Base-by-base conservation (phyloP, 2,888 invertebrate genomes). In the Yponomeuta evonymella region DNA sequence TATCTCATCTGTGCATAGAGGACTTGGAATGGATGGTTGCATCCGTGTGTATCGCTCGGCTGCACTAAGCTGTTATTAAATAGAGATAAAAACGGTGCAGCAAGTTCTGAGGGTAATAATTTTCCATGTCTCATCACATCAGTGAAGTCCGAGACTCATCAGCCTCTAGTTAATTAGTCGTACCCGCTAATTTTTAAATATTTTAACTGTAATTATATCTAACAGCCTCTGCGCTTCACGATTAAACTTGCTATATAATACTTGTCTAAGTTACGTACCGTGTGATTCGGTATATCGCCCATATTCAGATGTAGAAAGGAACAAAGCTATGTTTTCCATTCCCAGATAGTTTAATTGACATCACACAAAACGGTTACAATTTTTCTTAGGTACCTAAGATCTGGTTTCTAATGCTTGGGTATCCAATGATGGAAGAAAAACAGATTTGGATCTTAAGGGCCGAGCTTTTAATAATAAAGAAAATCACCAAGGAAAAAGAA, bases 1-100 rank as follows among this genome's bases (percentile, higher is more conserved):
- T 83, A 85, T 83, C 85, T 76, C 80, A 83, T 85, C 83, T 79
- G 83, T 71, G 67, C 48, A 36, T 70, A 43, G 62, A 29, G 70
- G 51, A 68, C 51, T 43, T 30, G 30, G 30, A 51, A 63, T 69
- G 69, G 30, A 62, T 70, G 48, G 15, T 68, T 48, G 48, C 48
- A 51, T 69, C 29, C 29, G 43, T 33, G 67, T 67, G 67, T 9
- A 67, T 33, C 67, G 11, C 29, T 64, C 64, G 64, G 64, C 51
- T 58, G 51, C 51, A 58, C 30, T 65, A 33, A 65, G 65, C 65
- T 36, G 67, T 43, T 36, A 67, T 67, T 67, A 67, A 67, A 67
- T 33, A 36, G 36, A 36, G 67, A 67, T 67, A 36, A 67, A 66
- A 67, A 67, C 65, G 65, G 15, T 33, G 65, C 29, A 33, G 65